Conservation (phyloP, 2,888 invertebrate species). For the Stramonita haemastoma region DNA sequence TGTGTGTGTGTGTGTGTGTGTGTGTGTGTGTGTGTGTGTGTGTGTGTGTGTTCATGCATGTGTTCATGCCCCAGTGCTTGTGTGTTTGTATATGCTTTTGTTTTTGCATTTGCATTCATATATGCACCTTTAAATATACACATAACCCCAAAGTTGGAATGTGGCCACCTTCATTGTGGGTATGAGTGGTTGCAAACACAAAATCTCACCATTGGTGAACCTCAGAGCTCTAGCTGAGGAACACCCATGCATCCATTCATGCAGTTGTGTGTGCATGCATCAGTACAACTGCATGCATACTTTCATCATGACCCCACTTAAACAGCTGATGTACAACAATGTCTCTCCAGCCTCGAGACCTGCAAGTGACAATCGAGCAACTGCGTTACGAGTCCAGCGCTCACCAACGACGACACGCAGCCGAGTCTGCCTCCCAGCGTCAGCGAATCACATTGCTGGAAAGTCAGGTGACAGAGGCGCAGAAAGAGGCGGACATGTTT, state of each 20-base stretch:
- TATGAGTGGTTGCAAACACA: no score
- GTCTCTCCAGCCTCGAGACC: conserved; percentile 67
- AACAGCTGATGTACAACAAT: not conserved
- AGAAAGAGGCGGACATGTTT: conserved; percentile 76
- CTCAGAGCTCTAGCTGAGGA: not conserved
- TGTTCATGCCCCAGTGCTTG: no score
- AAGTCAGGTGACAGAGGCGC: conserved; percentile 70
- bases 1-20: no score
- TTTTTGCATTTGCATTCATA: no score
- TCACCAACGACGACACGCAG: conserved; percentile 63
- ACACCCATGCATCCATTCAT: not conserved
- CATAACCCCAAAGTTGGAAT: no score
- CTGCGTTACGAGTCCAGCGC: conserved; percentile 73
- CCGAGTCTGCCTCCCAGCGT: conserved; percentile 68
- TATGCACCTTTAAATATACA: no score
- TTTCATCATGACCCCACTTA: not conserved
- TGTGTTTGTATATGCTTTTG: no score
- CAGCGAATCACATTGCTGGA: conserved; percentile 71
- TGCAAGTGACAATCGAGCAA: conserved; percentile 75
- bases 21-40: no score
- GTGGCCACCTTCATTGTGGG: no score
- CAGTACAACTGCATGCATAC: not conserved
- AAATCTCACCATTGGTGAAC: no score
- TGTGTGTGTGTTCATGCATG: no score
- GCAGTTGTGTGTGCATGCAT: not conserved